Evolutionary conservation across 2,888 invertebrate genomes (phyloP).

Genomic region (Myopa testacea): DNA sequence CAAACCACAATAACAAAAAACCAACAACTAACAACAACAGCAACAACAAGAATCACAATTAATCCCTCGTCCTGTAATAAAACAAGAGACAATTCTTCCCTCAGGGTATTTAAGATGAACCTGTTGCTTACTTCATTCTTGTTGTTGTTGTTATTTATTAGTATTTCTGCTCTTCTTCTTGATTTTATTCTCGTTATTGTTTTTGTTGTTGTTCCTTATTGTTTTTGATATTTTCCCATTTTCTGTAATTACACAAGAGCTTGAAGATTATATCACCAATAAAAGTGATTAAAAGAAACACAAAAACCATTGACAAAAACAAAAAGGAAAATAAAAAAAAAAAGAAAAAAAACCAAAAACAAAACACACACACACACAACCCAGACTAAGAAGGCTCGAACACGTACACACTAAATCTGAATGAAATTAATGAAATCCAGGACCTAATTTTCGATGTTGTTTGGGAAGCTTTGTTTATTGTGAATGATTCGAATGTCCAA

Average conservation of each 20-base stretch:
- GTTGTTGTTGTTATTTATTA: neutral
- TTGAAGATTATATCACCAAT: neutral
- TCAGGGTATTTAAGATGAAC: no score
- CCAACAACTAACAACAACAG: neutral
- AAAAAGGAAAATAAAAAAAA: neutral
- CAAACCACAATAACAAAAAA: no score
- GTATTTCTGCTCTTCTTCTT: neutral
- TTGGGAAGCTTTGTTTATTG: neutral
- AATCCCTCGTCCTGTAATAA: no score
- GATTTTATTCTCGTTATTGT: neutral
- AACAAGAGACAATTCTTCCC: no score
- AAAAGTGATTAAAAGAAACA: neutral
- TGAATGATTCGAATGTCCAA: no score
- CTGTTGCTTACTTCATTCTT: no score
- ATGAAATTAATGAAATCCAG: slow-evolving; percentile 19
- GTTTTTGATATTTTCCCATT: neutral
- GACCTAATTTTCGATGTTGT: neutral
- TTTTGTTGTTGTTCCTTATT: neutral
- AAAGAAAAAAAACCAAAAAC: neutral
- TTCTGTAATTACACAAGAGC: slow-evolving; percentile 21
- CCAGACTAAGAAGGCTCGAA: neutral
- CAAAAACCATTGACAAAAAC: neutral
- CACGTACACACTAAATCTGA: slow-evolving; percentile 22
- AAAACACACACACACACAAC: no score
- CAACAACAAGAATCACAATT: no score